Base-by-base conservation (phyloP, 2,113 vertebrate genomes). In the Ciconia maguari region DNA sequence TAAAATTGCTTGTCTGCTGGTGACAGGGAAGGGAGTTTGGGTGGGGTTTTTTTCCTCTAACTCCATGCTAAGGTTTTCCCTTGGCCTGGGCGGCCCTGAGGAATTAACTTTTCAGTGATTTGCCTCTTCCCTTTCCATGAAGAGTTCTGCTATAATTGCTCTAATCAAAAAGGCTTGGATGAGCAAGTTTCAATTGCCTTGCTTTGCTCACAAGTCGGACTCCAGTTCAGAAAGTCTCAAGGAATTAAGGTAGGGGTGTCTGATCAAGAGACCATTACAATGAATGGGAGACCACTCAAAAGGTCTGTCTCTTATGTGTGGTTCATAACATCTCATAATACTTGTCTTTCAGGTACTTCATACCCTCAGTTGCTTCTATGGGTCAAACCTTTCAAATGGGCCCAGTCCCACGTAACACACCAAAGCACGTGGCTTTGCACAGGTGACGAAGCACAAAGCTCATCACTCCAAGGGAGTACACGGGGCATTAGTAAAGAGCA, bases 341-440 rank as follows among this genome's bases (percentile, higher is more conserved):
- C 3, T 58, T 71, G 41, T n/a, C 29, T 46, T 55, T 52, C 65
- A 58, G 34, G 27, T 36, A 18, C 42, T 51, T 70, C 6, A 5
- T 14, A 25, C 6, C 12, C 16, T 65, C 52, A 38, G 22, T 61
- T 11, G 1, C 24, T 51, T 17, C n/a, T 16, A 0, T 18, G 25
- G 19, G 42, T 62, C n/a, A 92, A 66, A 46, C 15, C 34, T 58
- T 42, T 49, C n/a, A 36, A 38, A 44, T 7, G 69, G 51, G 7
- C 15, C 15, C 52, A 18, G 30, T 27, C 8, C 57, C 34, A 51
- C 0, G 0, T 27, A 44, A 55, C 4, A 13, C 25, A 41, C 12
- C 26, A n/a, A 14, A 89, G 44, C 38, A 46, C 0, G 0, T 34
- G 77, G n/a, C 1, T 1, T 52, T 71, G n/a, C 32, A 42, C 25